These are phyloP conservation scores for Scaptomyza parva DNA, from an alignment of 2,888 invertebrate species.

Conservation along the genomic window DNA sequence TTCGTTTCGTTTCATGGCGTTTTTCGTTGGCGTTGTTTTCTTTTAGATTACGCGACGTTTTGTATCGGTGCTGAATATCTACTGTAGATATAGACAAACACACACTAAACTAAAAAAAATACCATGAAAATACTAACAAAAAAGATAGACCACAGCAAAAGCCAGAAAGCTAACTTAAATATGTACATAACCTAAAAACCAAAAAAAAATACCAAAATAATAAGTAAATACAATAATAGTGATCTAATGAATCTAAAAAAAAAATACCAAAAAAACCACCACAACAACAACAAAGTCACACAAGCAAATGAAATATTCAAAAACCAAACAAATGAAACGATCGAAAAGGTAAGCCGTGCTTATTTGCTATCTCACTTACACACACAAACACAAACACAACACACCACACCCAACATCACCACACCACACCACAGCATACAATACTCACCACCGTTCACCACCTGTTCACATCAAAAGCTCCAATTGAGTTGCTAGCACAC, in stretches of 20 bases:
- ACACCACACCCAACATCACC: slow-evolving; percentile 25
- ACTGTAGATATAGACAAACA: slow-evolving; percentile 83
- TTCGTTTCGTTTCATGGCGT: slow-evolving; percentile 83
- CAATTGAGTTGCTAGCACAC: slow-evolving; percentile 81
- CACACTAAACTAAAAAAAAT: slow-evolving; percentile 36
- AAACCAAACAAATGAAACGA: slow-evolving; percentile 59
- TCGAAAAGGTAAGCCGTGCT: slow-evolving; percentile 75
- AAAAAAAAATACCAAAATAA: slow-evolving; percentile 32
- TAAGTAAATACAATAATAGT: slow-evolving; percentile 27
- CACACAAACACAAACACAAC: slow-evolving; percentile 18
- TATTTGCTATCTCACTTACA: slow-evolving; percentile 61
- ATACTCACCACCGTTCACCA: slow-evolving; percentile 10
- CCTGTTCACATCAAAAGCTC: slow-evolving; percentile 43
- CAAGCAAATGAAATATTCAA: slow-evolving; percentile 54
- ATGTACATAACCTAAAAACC: slow-evolving; percentile 41
- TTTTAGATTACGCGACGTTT: slow-evolving; percentile 85
- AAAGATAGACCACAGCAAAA: slow-evolving; percentile 46
- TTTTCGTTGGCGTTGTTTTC: slow-evolving; percentile 82
- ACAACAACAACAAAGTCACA: slow-evolving; percentile 63
- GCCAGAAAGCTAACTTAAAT: slow-evolving; percentile 45
- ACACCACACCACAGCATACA: slow-evolving; percentile 16
- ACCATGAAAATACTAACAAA: slow-evolving; percentile 13
- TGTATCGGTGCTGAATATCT: slow-evolving; percentile 85
- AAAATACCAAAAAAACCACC: slow-evolving; percentile 43
- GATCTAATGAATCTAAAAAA: slow-evolving; percentile 29